Base-by-base conservation (phyloP, 2,888 invertebrate species). In the Torymus tubicola region DNA sequence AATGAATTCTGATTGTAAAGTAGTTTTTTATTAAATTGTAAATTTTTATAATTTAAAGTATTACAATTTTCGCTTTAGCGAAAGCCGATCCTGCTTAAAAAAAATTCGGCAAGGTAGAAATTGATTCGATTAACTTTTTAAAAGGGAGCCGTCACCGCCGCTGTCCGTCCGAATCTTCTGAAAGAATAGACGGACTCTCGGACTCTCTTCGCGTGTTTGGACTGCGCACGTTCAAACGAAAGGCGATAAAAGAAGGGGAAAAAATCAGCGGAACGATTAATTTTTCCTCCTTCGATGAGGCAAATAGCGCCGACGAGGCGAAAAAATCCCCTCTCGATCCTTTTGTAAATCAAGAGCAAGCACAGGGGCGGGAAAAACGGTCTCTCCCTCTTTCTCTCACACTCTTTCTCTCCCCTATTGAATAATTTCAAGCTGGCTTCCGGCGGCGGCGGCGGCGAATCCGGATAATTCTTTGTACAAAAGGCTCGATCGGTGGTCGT, bases 381-480 rank as follows among this genome's bases (percentile, higher is more conserved):
- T 31, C 31, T 31, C 24, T 24, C 24, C 3, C 24, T 24, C 24
- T 24, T 3, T 24, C 24, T 24, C 31, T 31, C 31, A 5, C 31
- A 5, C 31, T 31, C 31, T 31, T 5, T 31, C 31, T 31, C 31
- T 31, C 31, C 55, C 42, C 71, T 8, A 14, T 60, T 50, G 64
- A 64, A 77, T 68, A 42, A 68, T 60, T 72, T n/a, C 16, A 11
- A 24, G 21, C 2, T 63, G 52, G 53, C 63, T 60, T 61, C 14
- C 24, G 5, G 31, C 14, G 24, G 14, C 58, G 10, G 14, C 24
- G 5, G 31, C 14, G 24, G 14, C 58, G 10, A 16, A 60, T 63
- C 64, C 67, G 3, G 75, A 72, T 65, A 74, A 78, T 74, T 74
- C 63, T 74, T 74, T 65, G 61, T 60, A 61, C 18, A 42, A 64